Evolutionary conservation across 2,888 invertebrate genomes (phyloP), one percentile per base, ranked within the genome.

Genomic region (Chirona hameri): DNA sequence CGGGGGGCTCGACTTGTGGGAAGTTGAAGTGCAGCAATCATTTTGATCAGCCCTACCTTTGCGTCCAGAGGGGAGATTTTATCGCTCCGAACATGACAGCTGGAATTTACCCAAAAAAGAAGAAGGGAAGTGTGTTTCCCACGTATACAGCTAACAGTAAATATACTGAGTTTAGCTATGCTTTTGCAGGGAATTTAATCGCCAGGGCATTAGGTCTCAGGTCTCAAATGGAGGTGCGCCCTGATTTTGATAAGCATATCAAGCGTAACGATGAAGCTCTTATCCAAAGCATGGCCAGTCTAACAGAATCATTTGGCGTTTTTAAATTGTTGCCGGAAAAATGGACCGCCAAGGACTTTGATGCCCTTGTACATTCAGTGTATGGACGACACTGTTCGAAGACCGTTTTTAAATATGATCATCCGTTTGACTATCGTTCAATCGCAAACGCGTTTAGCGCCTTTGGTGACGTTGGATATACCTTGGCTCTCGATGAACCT

Each of bases 251-350:
- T 7, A 72, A 72, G 21, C 14, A 39, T 31, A 72, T 72, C 18
- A 12, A 39, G 7, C 72, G 31, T 31, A 72, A 72, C 21, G 72
- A 72, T 29, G 72, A 72, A 18, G 72, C 72, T 1, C 72, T 72
- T 31, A 72, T 72, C 15, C 72, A 72, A 39, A 72, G 72, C 39
- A 72, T 72, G 72, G 72, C 72, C 3, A 72, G 72, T 29, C n/a
- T 72, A 10, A 39, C 72, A 39, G 72, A 39, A 7, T 72, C 72
- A 18, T 72, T n/a, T 39, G 72, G 72, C 7, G 39, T 18, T 18
- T 72, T 39, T 18, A 18, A 15, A 3, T 3, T 72, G 39, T 21
- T 72, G n/a, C 29, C 29, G 21, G 21, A 31, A 18, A 72, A 72
- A 12, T 72, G 72, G 72, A 39, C 31, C 0, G 72, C 18, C 31